These are phyloP conservation scores for Heliconius ismenius DNA, from an alignment of 2,888 invertebrate species.

Conservation along the genomic window DNA sequence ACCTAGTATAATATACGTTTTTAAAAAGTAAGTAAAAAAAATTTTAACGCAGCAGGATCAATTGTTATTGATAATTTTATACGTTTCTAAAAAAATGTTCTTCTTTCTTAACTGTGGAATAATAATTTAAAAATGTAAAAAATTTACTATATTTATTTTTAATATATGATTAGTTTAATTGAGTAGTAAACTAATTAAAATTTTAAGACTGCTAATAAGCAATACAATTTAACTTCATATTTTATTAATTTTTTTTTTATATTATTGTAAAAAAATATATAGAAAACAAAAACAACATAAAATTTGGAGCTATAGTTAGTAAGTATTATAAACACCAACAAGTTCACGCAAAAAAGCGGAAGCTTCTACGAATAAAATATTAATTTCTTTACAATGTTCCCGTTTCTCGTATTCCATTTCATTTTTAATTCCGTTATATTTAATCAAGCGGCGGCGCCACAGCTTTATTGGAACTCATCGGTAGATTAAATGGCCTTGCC, in stretches of 20 bases:
- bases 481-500: neutral
- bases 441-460: constrained; percentile 12
- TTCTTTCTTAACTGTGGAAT: too few species aligned
- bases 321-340: neutral
- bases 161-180: too few species aligned
- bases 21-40: too few species aligned
- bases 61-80: too few species aligned
- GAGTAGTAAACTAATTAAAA: too few species aligned
- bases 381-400: neutral
- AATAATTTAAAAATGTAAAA: too few species aligned
- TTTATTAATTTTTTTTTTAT: neutral
- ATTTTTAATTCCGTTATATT: constrained; percentile 6
- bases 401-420: constrained; percentile 5
- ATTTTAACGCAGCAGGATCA: too few species aligned
- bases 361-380: neutral
- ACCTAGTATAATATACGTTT: too few species aligned
- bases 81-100: too few species aligned
- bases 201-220: too few species aligned
- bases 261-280: neutral
- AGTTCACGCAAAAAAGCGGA: neutral
- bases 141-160: too few species aligned
- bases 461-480: constrained; percentile 6
- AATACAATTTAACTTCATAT: too few species aligned
- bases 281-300: neutral
- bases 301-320: neutral